Evolutionary conservation across 2,797 vertebrate genomes (phyloP).

Genomic region (Lacerta bilineata): DNA sequence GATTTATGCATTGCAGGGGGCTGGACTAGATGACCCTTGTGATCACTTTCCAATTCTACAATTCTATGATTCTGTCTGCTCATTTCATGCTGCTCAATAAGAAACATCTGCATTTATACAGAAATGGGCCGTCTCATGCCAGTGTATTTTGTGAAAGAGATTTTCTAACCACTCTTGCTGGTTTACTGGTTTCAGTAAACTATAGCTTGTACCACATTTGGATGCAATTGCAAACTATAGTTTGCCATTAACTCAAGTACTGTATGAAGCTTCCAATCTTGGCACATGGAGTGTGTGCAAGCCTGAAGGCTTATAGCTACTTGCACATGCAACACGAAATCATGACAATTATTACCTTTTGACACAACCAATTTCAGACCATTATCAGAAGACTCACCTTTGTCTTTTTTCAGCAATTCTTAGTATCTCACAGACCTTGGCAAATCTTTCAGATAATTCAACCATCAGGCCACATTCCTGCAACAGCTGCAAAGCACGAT

Average conservation of each 20-base stretch:
- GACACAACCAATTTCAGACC: neutral
- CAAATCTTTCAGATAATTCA: conserved; percentile 86
- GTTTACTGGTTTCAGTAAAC: neutral
- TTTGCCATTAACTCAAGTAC: neutral
- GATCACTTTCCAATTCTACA: too few species aligned
- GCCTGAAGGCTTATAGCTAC: neutral
- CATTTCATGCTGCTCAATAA: neutral
- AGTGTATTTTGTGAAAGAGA: neutral
- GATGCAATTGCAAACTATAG: neutral
- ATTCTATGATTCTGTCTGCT: neutral
- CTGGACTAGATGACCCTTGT: too few species aligned
- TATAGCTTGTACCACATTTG: neutral
- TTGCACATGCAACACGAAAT: neutral
- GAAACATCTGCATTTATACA: neutral
- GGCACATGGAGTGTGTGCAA: neutral
- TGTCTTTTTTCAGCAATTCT: conserved; percentile 94
- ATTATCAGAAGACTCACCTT: conserved; percentile 83
- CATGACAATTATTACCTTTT: neutral
- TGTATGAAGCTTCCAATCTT: neutral
- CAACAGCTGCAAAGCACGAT: conserved; percentile 84
- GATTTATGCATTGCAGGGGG: too few species aligned
- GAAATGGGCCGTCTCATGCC: neutral
- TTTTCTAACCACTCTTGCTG: neutral
- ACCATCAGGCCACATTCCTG: conserved; percentile 86
- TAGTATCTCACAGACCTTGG: conserved; percentile 90